Conservation (phyloP, 2,888 invertebrate species). For the Lapara coniferarum region DNA sequence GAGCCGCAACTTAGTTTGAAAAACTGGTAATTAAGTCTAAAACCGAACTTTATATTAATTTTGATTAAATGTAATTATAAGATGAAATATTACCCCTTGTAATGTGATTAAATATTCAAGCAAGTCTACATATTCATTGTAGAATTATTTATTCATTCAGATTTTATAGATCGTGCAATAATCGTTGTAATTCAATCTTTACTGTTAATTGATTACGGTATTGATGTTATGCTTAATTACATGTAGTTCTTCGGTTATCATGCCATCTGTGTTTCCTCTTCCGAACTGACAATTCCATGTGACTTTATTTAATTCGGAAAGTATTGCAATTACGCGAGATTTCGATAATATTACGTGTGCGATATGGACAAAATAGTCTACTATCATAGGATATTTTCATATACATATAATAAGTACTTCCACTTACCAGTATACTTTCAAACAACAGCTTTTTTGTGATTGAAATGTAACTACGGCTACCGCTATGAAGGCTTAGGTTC, state of each 20-base stretch:
- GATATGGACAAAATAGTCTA: too few species aligned
- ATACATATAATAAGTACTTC: too few species aligned
- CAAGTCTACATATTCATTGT: neutral
- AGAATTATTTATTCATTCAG: neutral
- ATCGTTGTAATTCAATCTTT: neutral
- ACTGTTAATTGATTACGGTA: slow-evolving; percentile 2
- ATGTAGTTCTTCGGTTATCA: neutral
- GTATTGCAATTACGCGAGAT: too few species aligned
- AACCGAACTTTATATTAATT: neutral
- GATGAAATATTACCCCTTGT: neutral
- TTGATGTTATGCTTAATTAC: neutral
- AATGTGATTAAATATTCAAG: neutral
- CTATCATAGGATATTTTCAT: too few species aligned
- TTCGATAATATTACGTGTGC: too few species aligned
- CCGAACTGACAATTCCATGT: neutral
- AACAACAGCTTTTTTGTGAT: too few species aligned
- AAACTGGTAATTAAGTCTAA: neutral
- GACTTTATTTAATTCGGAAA: neutral
- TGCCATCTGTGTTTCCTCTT: neutral
- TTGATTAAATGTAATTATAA: neutral
- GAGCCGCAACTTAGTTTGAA: slow-evolving; percentile 8
- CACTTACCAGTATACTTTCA: too few species aligned
- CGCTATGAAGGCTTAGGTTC: too few species aligned
- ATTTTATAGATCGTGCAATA: neutral
- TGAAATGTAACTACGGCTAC: too few species aligned